phyloP scores from a whole-genome alignment of 37 sponge, comb jelly and placozoan species.

The Diacarnus erythraeanus region DNA sequence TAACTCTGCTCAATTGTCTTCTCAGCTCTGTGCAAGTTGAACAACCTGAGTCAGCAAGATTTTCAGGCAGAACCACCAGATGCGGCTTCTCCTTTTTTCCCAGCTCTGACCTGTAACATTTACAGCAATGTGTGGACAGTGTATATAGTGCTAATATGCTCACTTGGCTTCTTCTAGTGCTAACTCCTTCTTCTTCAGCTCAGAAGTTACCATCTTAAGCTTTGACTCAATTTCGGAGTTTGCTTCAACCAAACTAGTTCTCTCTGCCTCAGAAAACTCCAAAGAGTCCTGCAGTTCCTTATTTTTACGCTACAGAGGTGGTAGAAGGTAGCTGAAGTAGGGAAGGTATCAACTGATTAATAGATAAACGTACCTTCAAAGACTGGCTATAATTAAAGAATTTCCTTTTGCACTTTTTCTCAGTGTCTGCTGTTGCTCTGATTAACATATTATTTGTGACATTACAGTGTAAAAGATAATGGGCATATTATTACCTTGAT shows the following conservation, averaged over 20 bases:
- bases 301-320: constrained; percentile 18
- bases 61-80: background rate
- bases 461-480: background rate
- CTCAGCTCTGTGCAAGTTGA: background rate
- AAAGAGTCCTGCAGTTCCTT: constrained; percentile 25
- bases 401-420: constrained; percentile 8
- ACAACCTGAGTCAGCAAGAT: background rate
- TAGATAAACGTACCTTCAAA: constrained; percentile 10
- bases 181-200: background rate
- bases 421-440: background rate
- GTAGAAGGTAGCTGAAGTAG: no score
- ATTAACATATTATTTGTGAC: background rate
- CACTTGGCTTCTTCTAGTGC: background rate
- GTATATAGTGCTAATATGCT: background rate
- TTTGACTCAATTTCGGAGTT: constrained; percentile 40
- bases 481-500: background rate
- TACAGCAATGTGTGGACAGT: background rate
- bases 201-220: background rate
- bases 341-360: no score
- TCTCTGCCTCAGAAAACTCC: constrained; percentile 53
- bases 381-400: constrained; percentile 9
- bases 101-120: background rate
- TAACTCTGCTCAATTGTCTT: background rate
- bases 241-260: constrained; percentile 18
- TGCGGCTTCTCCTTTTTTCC: background rate